Evolutionary conservation across 2,888 invertebrate genomes (phyloP), one percentile per base, ranked within the genome.

Genomic region (Lasioglossum zephyrum): DNA sequence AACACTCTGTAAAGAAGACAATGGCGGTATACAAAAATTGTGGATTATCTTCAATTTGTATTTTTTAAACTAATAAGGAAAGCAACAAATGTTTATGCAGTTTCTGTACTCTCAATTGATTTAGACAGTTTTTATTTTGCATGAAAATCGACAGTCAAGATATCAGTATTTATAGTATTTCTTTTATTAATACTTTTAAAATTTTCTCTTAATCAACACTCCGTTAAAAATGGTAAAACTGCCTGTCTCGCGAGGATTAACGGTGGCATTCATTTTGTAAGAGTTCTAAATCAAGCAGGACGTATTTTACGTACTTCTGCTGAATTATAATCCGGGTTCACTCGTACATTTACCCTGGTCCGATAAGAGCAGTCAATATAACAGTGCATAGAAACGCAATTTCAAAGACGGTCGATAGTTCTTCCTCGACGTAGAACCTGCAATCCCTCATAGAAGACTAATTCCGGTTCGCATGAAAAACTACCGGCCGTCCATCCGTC

Each of bases 381-480:
- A 39, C 69, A 16, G 11, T 44, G 44, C n/a, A 26, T n/a, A 47
- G 72, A 47, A 72, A 49, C 31, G 41, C 18, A 41, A 47, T n/a
- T 63, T 78, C n/a, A 22, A 39, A 78, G 57, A 63, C 39, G 49
- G 13, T 73, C 41, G 16, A 57, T 16, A 18, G 26, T 31, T 36
- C 26, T 57, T 66, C 26, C 26, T 3, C 26, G 63, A 63, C 63
- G 63, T 26, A 18, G 36, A 31, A 66, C 57, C 39, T 5, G 26
- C 53, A 39, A 79, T 84, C 63, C 53, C 31, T 73, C 79, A 44
- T 47, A 36, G 31, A 36, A 53, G 72, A 79, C 70, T 84, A 83
- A 84, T 85, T 79, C 63, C 60, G 60, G 44, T 26, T 41, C 44
- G 49, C 18, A n/a, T 49, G 69, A 84, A 84, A 84, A 77, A 74